Evolutionary conservation across 2,888 invertebrate species (phyloP).

Genomic region (Epirrhoe alternata): DNA sequence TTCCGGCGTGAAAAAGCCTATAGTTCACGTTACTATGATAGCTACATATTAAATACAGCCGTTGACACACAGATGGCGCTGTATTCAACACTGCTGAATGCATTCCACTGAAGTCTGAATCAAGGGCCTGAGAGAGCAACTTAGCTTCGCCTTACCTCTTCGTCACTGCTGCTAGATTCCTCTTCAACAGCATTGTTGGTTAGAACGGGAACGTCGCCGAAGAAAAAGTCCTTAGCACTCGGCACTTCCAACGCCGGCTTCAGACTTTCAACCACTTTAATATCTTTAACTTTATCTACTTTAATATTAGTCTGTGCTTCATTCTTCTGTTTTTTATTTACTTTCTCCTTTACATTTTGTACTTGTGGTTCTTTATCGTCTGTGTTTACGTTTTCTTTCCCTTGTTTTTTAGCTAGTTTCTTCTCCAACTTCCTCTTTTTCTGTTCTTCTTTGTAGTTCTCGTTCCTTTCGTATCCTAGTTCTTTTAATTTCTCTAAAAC

Average conservation of each 20-base stretch:
- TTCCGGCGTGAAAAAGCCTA: too few relatives aligned
- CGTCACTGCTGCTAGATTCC: constrained; percentile 72
- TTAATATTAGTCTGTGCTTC: constrained; percentile 11
- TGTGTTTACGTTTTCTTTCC: constrained; percentile 20
- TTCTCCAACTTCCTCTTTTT: constrained; percentile 38
- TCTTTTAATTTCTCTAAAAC: constrained; percentile 51
- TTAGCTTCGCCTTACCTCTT: constrained; percentile 79
- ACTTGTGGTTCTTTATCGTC: constrained; percentile 34
- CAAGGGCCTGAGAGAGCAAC: too few relatives aligned
- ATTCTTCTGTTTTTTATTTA: constrained; percentile 24
- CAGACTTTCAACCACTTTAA: constrained; percentile 52
- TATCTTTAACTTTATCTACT: constrained; percentile 30
- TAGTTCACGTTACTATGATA: too few relatives aligned
- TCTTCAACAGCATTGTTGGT: constrained; percentile 46
- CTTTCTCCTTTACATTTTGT: constrained; percentile 29
- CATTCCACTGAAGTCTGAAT: too few relatives aligned
- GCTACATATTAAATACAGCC: too few relatives aligned
- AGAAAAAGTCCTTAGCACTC: constrained; percentile 72
- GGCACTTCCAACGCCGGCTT: constrained; percentile 68
- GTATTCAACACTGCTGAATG: too few relatives aligned
- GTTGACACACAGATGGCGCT: too few relatives aligned
- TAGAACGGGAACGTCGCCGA: constrained; percentile 53
- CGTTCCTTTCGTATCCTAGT: constrained; percentile 49
- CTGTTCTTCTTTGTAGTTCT: constrained; percentile 41
- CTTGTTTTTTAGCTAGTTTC: constrained; percentile 42